Evolutionary conservation across 2,888 invertebrate genomes (phyloP), one percentile per base, ranked within the genome.

Genomic region (Meliscaeva auricollis): DNA sequence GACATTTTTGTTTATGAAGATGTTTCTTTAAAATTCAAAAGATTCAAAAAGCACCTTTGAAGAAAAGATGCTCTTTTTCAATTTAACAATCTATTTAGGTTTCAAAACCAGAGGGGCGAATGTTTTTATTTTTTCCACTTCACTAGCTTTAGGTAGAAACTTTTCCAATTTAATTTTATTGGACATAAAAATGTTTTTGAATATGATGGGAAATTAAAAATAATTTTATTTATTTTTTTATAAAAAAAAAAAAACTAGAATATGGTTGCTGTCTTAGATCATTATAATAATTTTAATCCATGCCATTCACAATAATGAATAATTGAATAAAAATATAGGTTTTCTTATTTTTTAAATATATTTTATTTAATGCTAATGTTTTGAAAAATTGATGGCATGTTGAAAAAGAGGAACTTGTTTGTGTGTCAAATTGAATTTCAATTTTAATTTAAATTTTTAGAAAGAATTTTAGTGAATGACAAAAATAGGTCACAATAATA

Each of bases 1-100:
- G 78, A 78, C 78, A 78, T 30, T 64, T 77, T 68, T 17, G 17
- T 75, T 56, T 48, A 50, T 50, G 35, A 38, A 66, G 35, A 50
- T 66, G 20, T 50, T 50, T 35, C 50, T 66, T 35, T 1, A 54
- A 30, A 54, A 54, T 30, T 54, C 11, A 1, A 50, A 35, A 66
- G 6, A 50, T 35, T 58, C 20, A 1, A 17, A 66, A 66, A 22
- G 35, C 32, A 66, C 50, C 66, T 66, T 66, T 66, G 66, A 66
- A 50, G 66, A 46, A 46, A n/a, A n/a, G n/a, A 9, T 46, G n/a
- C 26, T 58, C 13, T 44, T 60, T n/a, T 60, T 60, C n/a, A 5
- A 26, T 15, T 48, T 46, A 9, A 66, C 50, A 48, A 66, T 66
- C 35, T 66, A 50, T 50, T 66, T 50, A 8, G 35, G 15, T 66